Evolutionary conservation across 2,113 vertebrate genomes (phyloP).

Genomic region (Odontesthes bonariensis): DNA sequence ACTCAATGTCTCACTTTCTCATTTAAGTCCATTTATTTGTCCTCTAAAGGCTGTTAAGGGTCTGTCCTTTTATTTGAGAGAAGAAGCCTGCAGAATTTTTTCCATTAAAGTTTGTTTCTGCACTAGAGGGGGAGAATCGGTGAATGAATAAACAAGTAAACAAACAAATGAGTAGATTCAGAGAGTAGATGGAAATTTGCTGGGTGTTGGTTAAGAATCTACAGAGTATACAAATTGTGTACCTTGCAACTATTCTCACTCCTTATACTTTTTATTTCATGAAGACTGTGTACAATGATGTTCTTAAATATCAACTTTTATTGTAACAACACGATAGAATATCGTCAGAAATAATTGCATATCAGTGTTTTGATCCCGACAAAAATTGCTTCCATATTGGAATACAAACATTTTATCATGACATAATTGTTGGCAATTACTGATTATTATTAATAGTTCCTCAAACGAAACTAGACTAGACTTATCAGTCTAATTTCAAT

Average conservation of each 20-base stretch:
- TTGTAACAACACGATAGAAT: no score
- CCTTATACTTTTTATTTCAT: not conserved
- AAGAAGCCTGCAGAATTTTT: slow-evolving; percentile 3
- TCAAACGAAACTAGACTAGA: no score
- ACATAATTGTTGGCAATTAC: no score
- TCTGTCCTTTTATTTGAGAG: no score
- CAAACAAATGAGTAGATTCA: not conserved
- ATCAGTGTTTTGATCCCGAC: no score
- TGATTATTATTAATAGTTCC: no score
- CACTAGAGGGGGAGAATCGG: not conserved
- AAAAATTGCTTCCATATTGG: not conserved
- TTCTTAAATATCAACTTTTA: no score
- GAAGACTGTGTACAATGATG: no score
- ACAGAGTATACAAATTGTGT: not conserved
- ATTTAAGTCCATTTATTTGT: not conserved
- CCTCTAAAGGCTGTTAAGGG: not conserved
- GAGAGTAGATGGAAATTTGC: slow-evolving; percentile 5
- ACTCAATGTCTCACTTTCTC: not conserved
- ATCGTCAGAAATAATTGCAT: no score
- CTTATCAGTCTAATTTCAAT: no score
- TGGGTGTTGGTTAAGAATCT: not conserved
- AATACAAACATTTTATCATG: not conserved
- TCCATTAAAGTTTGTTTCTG: slow-evolving; percentile 53
- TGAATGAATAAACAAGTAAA: not conserved
- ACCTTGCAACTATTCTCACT: not conserved